phyloP scores from a whole-genome alignment of 2,888 invertebrate species.

The Ptilodon capucinus region DNA sequence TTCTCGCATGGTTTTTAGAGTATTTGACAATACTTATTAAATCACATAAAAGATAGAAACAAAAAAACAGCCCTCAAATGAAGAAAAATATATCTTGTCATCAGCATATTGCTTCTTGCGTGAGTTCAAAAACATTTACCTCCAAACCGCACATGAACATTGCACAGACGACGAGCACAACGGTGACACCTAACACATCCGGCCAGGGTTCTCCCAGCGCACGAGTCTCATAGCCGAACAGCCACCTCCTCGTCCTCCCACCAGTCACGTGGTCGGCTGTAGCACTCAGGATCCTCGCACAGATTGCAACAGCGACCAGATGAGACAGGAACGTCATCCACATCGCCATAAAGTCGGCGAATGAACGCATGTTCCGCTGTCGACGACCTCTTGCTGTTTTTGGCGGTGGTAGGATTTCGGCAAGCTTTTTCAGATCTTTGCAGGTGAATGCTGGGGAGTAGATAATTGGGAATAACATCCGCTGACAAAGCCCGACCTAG shows the following conservation, averaged over 20 bases:
- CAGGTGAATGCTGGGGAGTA: conserved; percentile 61
- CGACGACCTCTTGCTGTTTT: conserved; percentile 66
- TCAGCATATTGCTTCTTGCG: too few species aligned
- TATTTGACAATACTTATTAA: too few species aligned
- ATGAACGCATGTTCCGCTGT: conserved; percentile 74
- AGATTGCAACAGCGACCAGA: conserved; percentile 83
- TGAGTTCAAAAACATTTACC: conserved; percentile 63
- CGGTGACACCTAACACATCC: conserved; percentile 84
- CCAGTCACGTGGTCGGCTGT: conserved; percentile 84
- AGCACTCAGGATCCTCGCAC: conserved; percentile 84
- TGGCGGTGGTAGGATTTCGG: conserved; percentile 64
- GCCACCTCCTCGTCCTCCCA: conserved; percentile 82
- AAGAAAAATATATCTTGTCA: too few species aligned
- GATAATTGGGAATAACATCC: too few species aligned
- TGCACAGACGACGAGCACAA: conserved; percentile 82
- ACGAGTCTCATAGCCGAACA: conserved; percentile 83
- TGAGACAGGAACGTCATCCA: conserved; percentile 84
- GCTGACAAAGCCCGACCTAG: too few species aligned
- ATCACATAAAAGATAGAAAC: too few species aligned
- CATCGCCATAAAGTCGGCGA: conserved; percentile 81
- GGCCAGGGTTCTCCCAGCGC: conserved; percentile 85
- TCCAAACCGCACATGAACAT: conserved; percentile 86
- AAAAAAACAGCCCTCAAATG: too few species aligned
- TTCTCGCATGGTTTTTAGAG: too few species aligned
- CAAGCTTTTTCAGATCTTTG: conserved; percentile 65